These are phyloP conservation scores for Falco naumanni DNA, from an alignment of 2,797 vertebrate genomes.

Conservation along the genomic window DNA sequence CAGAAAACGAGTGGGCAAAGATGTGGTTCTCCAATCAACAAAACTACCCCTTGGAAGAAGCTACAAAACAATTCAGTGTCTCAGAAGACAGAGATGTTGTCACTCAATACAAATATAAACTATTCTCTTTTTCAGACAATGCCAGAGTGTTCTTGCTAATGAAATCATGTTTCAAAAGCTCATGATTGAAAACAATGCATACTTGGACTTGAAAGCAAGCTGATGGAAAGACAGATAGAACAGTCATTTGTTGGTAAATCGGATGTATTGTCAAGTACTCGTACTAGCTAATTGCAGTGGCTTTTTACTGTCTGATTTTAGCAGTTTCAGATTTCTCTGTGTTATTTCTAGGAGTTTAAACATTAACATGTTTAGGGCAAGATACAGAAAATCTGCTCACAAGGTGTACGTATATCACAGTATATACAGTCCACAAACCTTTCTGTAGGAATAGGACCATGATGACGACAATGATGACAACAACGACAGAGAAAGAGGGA, in stretches of 20 bases:
- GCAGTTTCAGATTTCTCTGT: not conserved
- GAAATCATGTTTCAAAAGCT: constrained; percentile 22
- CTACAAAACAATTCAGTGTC: not conserved
- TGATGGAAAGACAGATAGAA: not conserved
- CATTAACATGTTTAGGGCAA: not conserved
- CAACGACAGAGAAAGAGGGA: not conserved
- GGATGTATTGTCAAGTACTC: not conserved
- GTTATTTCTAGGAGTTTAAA: not conserved
- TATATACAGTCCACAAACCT: constrained; percentile 5
- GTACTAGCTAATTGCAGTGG: not conserved
- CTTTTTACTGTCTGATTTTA: constrained; percentile 15
- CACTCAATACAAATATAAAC: not conserved
- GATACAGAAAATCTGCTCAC: not conserved
- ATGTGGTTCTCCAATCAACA: constrained; percentile 7
- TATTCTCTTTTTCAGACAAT: not conserved
- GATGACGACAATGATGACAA: accelerated
- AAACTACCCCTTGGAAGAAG: not conserved
- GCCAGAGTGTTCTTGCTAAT: not conserved
- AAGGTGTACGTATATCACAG: not conserved
- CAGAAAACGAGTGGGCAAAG: constrained; percentile 32
- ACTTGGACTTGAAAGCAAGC: constrained; percentile 36
- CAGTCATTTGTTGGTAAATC: constrained; percentile 14
- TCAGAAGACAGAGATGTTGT: not conserved
- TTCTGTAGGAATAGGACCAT: not conserved
- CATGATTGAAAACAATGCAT: constrained; percentile 17